phyloP scores from a whole-genome alignment of 2,113 vertebrate species.

The Anarrhichthys ocellatus region DNA sequence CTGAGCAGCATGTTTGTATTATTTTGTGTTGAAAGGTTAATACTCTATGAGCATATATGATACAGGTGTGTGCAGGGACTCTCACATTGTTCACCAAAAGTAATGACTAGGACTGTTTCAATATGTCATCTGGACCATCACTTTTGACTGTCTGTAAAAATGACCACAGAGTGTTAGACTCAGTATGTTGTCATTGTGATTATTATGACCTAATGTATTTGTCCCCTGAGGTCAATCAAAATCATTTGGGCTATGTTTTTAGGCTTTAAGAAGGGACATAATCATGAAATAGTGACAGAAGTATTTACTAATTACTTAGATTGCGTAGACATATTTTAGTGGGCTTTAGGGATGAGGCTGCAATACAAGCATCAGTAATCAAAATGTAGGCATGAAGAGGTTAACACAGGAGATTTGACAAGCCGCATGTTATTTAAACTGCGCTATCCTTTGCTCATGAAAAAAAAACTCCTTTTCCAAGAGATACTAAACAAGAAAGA shows the following conservation, averaged over 20 bases:
- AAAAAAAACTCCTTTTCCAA: slow-evolving; percentile 29
- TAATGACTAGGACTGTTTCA: slow-evolving; percentile 2
- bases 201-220: background rate
- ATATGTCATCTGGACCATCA: slow-evolving; percentile 22
- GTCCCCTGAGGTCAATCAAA: slow-evolving; percentile 7
- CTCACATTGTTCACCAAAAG: slow-evolving; percentile 33
- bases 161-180: slow-evolving; percentile 40
- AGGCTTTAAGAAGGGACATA: background rate
- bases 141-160: slow-evolving; percentile 49
- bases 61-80: background rate
- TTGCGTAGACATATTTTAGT: background rate
- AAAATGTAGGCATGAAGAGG: slow-evolving; percentile 15
- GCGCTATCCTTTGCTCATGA: slow-evolving; percentile 25
- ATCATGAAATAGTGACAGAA: background rate
- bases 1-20: slow-evolving; percentile 10
- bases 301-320: slow-evolving; percentile 14
- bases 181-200: background rate
- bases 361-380: slow-evolving; percentile 3
- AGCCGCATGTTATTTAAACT: slow-evolving; percentile 26
- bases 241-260: background rate
- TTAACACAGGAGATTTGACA: slow-evolving; percentile 11
- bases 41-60: background rate
- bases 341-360: background rate
- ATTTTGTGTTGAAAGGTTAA: background rate
- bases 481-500: slow-evolving; percentile 46